These are phyloP conservation scores for Saccopteryx leptura DNA, from an alignment of 2,113 vertebrate genomes.

Conservation along the genomic window DNA sequence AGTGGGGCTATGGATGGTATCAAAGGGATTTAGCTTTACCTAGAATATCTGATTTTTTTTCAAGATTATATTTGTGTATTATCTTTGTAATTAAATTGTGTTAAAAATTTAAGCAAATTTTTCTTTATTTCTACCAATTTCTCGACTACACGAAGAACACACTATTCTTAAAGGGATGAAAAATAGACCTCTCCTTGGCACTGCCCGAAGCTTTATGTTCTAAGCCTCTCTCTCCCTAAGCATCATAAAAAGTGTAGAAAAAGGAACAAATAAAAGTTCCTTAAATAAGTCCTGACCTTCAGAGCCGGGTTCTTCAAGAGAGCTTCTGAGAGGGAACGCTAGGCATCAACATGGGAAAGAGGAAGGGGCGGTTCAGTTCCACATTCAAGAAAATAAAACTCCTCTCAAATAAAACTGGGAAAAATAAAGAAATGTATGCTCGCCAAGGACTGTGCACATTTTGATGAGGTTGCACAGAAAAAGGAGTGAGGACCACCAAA, in stretches of 20 bases:
- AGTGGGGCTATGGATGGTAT: no score
- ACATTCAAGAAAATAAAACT: background rate
- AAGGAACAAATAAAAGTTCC: background rate
- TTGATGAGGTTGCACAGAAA: background rate
- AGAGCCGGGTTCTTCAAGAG: background rate
- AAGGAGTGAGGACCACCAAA: background rate
- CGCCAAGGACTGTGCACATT: background rate
- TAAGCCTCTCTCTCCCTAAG: background rate
- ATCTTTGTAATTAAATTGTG: no score
- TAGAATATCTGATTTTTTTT: no score
- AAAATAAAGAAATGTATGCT: background rate
- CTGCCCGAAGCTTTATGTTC: background rate
- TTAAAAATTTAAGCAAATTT: no score
- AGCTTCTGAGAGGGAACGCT: no score
- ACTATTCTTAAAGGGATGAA: conserved; percentile 18
- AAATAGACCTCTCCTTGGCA: background rate
- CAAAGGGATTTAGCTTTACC: no score
- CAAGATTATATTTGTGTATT: no score
- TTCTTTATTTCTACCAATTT: background rate
- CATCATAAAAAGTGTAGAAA: background rate
- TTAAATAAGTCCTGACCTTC: background rate
- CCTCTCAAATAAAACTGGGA: background rate
- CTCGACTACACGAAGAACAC: background rate
- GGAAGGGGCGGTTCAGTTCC: background rate
- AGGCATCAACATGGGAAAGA: background rate